Base-by-base conservation (phyloP, 2,888 invertebrate species). In the Amphipyra berbera region DNA sequence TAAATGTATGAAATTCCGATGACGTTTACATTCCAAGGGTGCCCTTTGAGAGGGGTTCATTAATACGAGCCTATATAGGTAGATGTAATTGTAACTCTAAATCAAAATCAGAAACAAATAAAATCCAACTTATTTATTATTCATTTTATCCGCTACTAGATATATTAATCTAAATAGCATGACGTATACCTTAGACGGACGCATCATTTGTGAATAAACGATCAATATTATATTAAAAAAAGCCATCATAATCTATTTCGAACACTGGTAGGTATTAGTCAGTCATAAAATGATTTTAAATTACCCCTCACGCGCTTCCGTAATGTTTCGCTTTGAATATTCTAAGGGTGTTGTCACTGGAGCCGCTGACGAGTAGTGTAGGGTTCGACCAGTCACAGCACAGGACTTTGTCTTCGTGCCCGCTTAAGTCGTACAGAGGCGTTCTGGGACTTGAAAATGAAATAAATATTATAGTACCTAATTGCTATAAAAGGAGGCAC, bases 341-440 rank as follows among this genome's bases (percentile, higher is more conserved):
- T 90, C 99, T 97, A 54, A 99, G 96, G 45, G 98, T 97, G 90
- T 98, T 98, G 91, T 99, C 99, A 38, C 98, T 97, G 10, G 98
- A 98, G 37, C 99, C 99, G 63, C 99, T 99, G 64, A 99, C 96
- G 70, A 99, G 96, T 55, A 97, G 96, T 54, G 97, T 95, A 0
- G 97, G 97, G 90, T 98, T 97, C 1, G 98, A 97, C 99, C 99
- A 99, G 92, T 99, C 98, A 76, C 98, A 98, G 88, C 98, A 97
- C 53, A 99, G 95, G 6, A 98, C 97, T 90, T 98, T 98, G 84
- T 99, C 99, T 82, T 98, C 97, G 88, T 99, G 99, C 0, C 99
- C 99, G 56, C 97, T 96, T 79, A 99, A 94, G 88, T 99, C 98
- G 88, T 97, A 99, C 0, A 99, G 94, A 0, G 99, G 98, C 0